A percentile compares a stretch with the other conserved stretches of the same genome.
phyloP scores from a whole-genome alignment of 2,113 vertebrate genomes.

The Thalassarche chlororhynchos region DNA sequence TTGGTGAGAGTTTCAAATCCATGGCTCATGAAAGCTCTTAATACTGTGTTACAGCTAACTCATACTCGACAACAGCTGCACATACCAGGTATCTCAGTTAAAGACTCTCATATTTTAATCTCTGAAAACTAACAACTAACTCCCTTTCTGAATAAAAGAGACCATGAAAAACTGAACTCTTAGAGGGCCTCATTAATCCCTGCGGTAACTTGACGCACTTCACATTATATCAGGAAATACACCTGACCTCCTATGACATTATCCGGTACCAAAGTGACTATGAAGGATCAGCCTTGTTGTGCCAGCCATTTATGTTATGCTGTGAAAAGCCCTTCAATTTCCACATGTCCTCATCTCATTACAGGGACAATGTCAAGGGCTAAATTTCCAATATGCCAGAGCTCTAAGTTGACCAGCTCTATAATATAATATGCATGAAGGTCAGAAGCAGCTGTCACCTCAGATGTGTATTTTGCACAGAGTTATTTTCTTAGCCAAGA shows the following conservation, averaged over 20 bases:
- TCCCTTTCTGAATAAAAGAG: not conserved
- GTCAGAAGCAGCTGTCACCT: constrained; percentile 39
- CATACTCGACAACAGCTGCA: not conserved
- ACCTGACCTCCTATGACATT: not conserved
- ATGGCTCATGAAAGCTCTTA: not conserved
- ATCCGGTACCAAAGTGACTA: not conserved
- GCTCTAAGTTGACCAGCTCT: constrained; percentile 4
- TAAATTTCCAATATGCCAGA: constrained; percentile 11
- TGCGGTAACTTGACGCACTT: not conserved
- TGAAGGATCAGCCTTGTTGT: not conserved
- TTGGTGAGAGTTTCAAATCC: not conserved
- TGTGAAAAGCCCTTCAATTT: not conserved
- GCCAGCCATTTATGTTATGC: not conserved
- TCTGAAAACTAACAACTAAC: not conserved
- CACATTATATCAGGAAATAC: not conserved
- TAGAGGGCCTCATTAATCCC: not conserved
- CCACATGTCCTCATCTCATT: not conserved
- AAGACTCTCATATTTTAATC: not conserved
- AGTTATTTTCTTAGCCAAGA: constrained; percentile 15
- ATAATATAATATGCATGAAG: constrained; percentile 22
- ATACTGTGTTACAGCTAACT: not conserved
- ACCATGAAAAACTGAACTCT: not conserved
- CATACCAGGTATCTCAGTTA: not conserved
- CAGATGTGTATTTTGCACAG: not conserved
- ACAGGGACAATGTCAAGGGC: not conserved